Base-by-base conservation (phyloP, 2,888 invertebrate genomes). In the Oscheius sp. region DNA sequence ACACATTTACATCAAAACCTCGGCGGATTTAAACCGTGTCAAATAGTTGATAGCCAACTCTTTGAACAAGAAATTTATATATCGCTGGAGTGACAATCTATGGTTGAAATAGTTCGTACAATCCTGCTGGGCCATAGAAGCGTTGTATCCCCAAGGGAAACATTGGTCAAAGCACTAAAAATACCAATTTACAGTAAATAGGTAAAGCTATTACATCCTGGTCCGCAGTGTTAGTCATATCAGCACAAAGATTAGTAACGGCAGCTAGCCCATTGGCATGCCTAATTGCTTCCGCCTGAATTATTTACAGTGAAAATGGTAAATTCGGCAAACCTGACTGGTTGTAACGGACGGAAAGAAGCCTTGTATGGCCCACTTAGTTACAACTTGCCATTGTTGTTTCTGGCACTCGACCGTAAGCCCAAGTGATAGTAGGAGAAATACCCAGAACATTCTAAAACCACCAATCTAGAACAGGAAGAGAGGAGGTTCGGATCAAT, bases 91-190 rank as follows among this genome's bases (percentile, higher is more conserved):
- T 7, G 61, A 61, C 6, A 61, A 18, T 5, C 61, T 7, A 43
- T 61, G 61, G 12, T 61, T 16, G 43, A 61, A 61, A n/a, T 45
- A 61, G 5, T n/a, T 43, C n/a, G 7, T n/a, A 23, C 61, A 61
- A 43, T 61, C 61, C 29, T 25, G 25, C 7, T 23, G 25, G 21
- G 53, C 53, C n/a, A 18, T 49, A 21, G 49, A 49, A 18, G 18
- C 12, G 21, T 21, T 18, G 21, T 23, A 35, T 35, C 35, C 35
- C 3, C 9, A 53, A 1, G n/a, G 25, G 1, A 9, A 18, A 18
- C 25, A 53, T 53, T 53, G 21, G 23, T 53, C 23, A 53, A 53
- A 18, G 53, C 49, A 18, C n/a, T 49, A 21, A 35, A 35, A 9
- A 35, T 6, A 35, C n/a, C n/a, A 49, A 49, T 49, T 49, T n/a